Percentiles rank a stretch among this genome's conserved stretches.
Conservation (phyloP, 2,113 vertebrate species). For the Paracanthobrama guichenoti region DNA sequence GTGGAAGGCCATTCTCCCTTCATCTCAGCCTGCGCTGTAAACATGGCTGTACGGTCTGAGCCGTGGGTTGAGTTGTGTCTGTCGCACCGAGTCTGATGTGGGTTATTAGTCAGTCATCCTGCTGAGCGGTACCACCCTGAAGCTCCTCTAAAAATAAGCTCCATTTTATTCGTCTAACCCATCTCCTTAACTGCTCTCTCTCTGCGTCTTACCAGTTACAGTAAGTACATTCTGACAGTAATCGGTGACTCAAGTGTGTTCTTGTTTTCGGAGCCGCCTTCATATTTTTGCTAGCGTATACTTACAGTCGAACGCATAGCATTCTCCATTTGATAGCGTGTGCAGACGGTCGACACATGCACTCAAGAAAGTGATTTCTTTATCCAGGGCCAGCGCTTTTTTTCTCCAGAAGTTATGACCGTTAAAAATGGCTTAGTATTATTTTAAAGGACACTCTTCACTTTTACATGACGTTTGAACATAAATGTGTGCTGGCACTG, state of each 20-base stretch:
- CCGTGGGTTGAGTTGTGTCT: slow-evolving; percentile 34
- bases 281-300: no score
- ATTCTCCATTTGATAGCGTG: no score
- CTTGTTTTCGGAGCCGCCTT: background rate
- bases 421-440: no score
- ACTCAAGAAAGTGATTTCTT: no score
- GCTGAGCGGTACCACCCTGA: slow-evolving; percentile 31
- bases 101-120: slow-evolving; percentile 27
- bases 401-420: no score
- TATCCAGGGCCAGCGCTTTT: no score
- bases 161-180: background rate
- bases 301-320: no score
- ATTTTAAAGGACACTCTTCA: no score
- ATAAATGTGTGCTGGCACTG: no score
- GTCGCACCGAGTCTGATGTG: slow-evolving; percentile 33
- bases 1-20: slow-evolving; percentile 43
- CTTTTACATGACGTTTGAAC: no score
- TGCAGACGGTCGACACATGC: no score
- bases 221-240: background rate
- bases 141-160: slow-evolving; percentile 31
- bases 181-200: background rate
- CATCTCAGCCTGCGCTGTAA: slow-evolving; percentile 54
- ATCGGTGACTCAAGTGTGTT: slow-evolving; percentile 6
- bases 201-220: background rate
- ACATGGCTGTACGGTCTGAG: slow-evolving; percentile 45